Evolutionary conservation across 2,797 vertebrate species (phyloP).

Genomic region (Gobio occitaniae): DNA sequence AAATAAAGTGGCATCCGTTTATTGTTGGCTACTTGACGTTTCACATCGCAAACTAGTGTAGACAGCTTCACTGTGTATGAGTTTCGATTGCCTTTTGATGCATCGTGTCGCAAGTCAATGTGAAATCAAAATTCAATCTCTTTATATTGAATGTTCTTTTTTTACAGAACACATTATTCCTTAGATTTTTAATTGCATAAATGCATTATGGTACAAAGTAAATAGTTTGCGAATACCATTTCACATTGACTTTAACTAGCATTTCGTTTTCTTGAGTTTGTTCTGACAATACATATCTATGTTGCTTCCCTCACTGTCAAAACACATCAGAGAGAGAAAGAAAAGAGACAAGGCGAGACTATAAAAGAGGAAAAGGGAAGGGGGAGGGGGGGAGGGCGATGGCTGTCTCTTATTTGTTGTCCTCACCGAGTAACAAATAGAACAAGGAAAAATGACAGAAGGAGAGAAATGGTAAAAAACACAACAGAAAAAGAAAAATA

Average conservation of each 20-base stretch:
- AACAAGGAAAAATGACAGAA: conserved; percentile 39
- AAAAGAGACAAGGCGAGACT: conserved; percentile 32
- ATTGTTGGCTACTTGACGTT: not conserved
- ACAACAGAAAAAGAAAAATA: conserved; percentile 20
- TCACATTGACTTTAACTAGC: conserved; percentile 12
- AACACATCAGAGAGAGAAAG: conserved; percentile 44
- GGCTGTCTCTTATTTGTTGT: conserved; percentile 54
- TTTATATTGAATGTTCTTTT: not conserved
- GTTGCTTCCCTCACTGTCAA: conserved; percentile 42
- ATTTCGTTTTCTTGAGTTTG: conserved; percentile 16
- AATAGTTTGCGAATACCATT: not conserved
- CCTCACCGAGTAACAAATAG: conserved; percentile 35
- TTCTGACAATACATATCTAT: conserved; percentile 34
- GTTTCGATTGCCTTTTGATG: not conserved
- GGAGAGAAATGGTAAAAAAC: conserved; percentile 32
- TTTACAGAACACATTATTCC: not conserved
- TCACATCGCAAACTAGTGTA: not conserved
- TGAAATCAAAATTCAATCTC: not conserved
- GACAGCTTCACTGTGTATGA: not conserved
- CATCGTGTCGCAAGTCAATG: not conserved
- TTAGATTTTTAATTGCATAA: not conserved
- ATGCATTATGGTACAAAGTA: not conserved
- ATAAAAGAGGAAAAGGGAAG: conserved; percentile 64
- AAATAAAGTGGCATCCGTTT: not conserved
- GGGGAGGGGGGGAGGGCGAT: conserved; percentile 51